Evolutionary conservation across 2,888 invertebrate species (phyloP).

Genomic region (Buathra laborator): DNA sequence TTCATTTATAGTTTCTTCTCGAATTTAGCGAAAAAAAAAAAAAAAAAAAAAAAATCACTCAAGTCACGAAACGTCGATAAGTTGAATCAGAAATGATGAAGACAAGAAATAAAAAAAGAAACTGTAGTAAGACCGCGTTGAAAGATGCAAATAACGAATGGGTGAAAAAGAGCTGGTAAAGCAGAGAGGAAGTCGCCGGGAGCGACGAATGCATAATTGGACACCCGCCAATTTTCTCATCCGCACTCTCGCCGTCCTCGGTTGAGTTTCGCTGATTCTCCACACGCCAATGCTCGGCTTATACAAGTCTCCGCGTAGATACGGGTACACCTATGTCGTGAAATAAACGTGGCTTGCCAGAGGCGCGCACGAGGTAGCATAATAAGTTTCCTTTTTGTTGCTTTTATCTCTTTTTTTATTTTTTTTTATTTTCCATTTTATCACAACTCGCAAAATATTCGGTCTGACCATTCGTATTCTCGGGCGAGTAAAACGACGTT

Average conservation of each 20-base stretch:
- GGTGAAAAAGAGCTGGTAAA: slow-evolving; percentile 38
- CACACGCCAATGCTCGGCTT: slow-evolving; percentile 6
- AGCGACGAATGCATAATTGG: slow-evolving; percentile 64
- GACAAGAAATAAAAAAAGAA: slow-evolving; percentile 8
- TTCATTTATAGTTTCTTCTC: not conserved
- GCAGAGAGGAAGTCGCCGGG: slow-evolving; percentile 48
- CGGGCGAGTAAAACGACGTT: not conserved
- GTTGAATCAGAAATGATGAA: slow-evolving; percentile 34
- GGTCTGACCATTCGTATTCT: slow-evolving; percentile 1
- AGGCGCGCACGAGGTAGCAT: slow-evolving; percentile 17
- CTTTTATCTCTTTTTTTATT: not conserved
- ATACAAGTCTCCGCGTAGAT: not conserved
- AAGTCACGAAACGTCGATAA: slow-evolving; percentile 31
- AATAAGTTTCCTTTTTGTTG: slow-evolving; percentile 18
- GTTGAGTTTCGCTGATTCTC: slow-evolving; percentile 25
- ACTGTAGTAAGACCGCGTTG: slow-evolving; percentile 44
- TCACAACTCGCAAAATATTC: slow-evolving; percentile 6
- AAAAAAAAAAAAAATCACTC: not conserved
- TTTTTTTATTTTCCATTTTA: not conserved
- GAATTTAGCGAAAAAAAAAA: slow-evolving; percentile 26
- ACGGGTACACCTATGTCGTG: slow-evolving; percentile 13
- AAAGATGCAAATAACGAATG: slow-evolving; percentile 61
- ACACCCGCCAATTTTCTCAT: slow-evolving; percentile 61
- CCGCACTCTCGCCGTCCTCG: slow-evolving; percentile 21
- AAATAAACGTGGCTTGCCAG: slow-evolving; percentile 5